Evolutionary conservation across 2,888 invertebrate species (phyloP).

Genomic region (Ptychoptera contaminata): DNA sequence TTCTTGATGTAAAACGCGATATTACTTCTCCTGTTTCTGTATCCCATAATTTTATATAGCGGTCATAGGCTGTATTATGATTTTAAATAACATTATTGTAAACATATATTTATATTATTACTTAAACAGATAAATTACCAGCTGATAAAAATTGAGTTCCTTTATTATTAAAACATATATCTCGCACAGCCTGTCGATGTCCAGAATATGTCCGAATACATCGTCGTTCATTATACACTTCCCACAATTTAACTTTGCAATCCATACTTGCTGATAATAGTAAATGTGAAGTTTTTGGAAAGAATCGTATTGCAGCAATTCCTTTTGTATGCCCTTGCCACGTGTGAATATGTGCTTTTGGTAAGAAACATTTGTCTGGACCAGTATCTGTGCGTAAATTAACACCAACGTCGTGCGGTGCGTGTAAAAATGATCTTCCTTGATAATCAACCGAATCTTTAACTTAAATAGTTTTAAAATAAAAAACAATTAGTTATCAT

Average conservation of each 20-base stretch:
- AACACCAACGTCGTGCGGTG: constrained; percentile 84
- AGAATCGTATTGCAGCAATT: constrained; percentile 87
- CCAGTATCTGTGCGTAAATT: constrained; percentile 74
- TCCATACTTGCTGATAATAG: constrained; percentile 95
- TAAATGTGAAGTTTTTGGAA: constrained; percentile 87
- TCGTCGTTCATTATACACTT: constrained; percentile 88
- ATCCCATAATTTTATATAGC: constrained; percentile 97
- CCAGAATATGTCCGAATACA: constrained; percentile 91
- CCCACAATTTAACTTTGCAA: constrained; percentile 94
- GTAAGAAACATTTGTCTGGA: constrained; percentile 90
- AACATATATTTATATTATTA: constrained; percentile 2
- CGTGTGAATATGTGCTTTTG: constrained; percentile 88
- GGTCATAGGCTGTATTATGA: constrained; percentile 54
- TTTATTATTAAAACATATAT: constrained; percentile 87
- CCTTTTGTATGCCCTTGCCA: constrained; percentile 98
- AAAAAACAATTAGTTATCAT: background rate
- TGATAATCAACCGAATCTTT: constrained; percentile 92
- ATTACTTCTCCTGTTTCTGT: constrained; percentile 87
- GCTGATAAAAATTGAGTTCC: constrained; percentile 91
- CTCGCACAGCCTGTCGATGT: constrained; percentile 91
- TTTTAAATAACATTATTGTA: constrained; percentile 25
- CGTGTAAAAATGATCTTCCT: constrained; percentile 84
- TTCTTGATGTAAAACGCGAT: constrained; percentile 81
- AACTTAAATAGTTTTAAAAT: constrained; percentile 40
- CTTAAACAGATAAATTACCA: constrained; percentile 33